Evolutionary conservation across 2,797 vertebrate genomes (phyloP), one percentile per base, ranked within the genome.

Genomic region (Artibeus jamaicensis): DNA sequence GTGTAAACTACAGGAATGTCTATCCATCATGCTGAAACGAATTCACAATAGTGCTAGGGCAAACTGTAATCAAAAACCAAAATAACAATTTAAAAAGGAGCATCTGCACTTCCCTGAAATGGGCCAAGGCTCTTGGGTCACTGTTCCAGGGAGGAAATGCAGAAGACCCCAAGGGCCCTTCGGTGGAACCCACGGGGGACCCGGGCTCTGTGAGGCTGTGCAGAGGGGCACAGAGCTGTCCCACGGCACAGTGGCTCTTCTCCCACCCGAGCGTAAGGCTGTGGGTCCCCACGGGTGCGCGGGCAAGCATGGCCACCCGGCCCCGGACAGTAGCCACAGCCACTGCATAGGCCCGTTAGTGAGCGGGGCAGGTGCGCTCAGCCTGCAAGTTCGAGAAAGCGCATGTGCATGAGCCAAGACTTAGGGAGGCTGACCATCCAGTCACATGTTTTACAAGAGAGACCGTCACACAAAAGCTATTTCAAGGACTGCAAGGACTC

Each of bases 381-480:
- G 65, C 50, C 16, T 11, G 42, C 53, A 12, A 83, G 14, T 19
- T 16, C 48, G 46, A 91, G 32, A 53, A 67, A 15, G n/a, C 53
- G 19, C 10, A 0, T 0, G 48, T 0, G 1, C 4, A 0, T 8
- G 46, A 39, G 10, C 29, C 0, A 5, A 6, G 19, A 24, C 59
- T 18, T 5, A 16, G 42, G 0, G 1, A 83, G 53, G 18, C 15
- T 0, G 32, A 34, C 19, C 16, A 0, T 70, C 68, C 19, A 34
- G 65, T n/a, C 6, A 6, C 29, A 1, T 3, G 22, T 16, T 67
- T 29, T 39, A 68, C 18, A 37, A 82, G 50, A 26, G 26, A 42
- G 39, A 55, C 9, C 34, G 24, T 42, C 62, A 73, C 21, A 55
- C 8, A 3, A 59, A 86, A 53, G 70, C 18, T 59, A 39, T 62